Conservation (phyloP, 2,113 vertebrate species). For the Notothenia rossii region DNA sequence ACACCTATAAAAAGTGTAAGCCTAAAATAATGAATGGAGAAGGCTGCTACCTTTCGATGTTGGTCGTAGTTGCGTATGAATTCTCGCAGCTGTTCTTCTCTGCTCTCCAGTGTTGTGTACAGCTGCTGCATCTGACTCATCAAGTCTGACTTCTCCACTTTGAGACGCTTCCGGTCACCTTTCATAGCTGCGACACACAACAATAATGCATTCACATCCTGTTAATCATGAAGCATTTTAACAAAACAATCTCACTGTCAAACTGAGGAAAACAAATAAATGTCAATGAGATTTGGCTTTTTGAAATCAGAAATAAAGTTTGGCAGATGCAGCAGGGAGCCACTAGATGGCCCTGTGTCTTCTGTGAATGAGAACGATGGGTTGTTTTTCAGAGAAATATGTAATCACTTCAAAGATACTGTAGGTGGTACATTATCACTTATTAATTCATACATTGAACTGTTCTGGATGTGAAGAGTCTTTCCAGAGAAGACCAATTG, state of each 20-base stretch:
- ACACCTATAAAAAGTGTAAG: not conserved
- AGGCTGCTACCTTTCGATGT: constrained; percentile 90
- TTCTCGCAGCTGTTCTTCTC: constrained; percentile 96
- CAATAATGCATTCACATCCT: constrained; percentile 10
- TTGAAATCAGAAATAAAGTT: not conserved
- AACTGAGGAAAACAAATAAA: not conserved
- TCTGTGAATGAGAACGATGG: constrained; percentile 21
- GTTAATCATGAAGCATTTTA: constrained; percentile 29
- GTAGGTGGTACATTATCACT: constrained; percentile 24
- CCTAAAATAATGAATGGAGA: not conserved
- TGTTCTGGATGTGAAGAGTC: constrained; percentile 22
- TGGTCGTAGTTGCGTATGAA: constrained; percentile 99
- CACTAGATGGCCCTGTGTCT: constrained; percentile 69
- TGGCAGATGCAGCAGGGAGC: constrained; percentile 24
- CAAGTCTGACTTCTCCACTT: constrained; percentile 94
- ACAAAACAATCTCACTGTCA: not conserved
- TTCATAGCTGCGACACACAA: constrained; percentile 91
- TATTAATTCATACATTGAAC: constrained; percentile 31
- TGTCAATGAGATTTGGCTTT: not conserved
- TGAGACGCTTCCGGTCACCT: constrained; percentile 94
- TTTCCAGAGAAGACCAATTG: not conserved
- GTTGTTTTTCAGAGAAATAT: constrained; percentile 30
- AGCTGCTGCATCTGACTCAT: constrained; percentile 99
- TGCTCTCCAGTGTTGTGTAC: constrained; percentile 96
- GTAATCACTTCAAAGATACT: constrained; percentile 47